Evolutionary conservation across 1,140 invertebrate species (phyloP), one percentile per base, ranked within the genome.

Genomic region (Lerema accius): DNA sequence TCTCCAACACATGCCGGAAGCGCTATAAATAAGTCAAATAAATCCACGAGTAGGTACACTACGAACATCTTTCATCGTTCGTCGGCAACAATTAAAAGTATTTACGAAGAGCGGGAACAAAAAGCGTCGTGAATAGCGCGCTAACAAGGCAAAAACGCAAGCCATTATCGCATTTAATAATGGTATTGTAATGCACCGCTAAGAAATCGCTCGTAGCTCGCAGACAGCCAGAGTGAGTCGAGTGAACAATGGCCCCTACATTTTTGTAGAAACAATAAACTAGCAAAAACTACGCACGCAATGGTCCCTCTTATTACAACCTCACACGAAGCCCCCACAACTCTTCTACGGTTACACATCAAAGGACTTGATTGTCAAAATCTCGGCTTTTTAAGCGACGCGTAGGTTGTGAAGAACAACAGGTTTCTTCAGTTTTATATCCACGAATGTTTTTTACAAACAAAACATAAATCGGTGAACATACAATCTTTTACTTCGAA

Each of bases 171-270:
- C 65, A 39, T 71, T 76, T 72, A 76, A 77, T 82, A 76, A 74
- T 63, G 66, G 64, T 71, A 73, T 73, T 71, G 76, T 73, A 71
- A 73, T 67, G 65, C 58, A 68, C 65, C 71, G 56, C 56, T 58
- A 66, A 78, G 76, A 77, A 78, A 78, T 69, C 40, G 69, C 71
- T 62, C 58, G 5, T 2, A 23, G n/a, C 19, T 3, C 43, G 56
- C 60, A 72, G 66, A 80, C 67, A 68, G 76, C 23, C 51, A 39
- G 17, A 32, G 40, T 40, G 16, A 73, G 70, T 37, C 50, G 67
- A 76, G 66, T 74, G 77, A 86, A 87, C 80, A 84, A 86, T 82
- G 76, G 82, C 71, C 62, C 61, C 66, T 65, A 32, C 26, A n/a
- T 32, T 56, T 56, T 55, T 43, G 11, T 55, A 55, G 11, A 43